Base-by-base conservation (phyloP, 1,140 invertebrate genomes). In the Drosophila novamexicana region DNA sequence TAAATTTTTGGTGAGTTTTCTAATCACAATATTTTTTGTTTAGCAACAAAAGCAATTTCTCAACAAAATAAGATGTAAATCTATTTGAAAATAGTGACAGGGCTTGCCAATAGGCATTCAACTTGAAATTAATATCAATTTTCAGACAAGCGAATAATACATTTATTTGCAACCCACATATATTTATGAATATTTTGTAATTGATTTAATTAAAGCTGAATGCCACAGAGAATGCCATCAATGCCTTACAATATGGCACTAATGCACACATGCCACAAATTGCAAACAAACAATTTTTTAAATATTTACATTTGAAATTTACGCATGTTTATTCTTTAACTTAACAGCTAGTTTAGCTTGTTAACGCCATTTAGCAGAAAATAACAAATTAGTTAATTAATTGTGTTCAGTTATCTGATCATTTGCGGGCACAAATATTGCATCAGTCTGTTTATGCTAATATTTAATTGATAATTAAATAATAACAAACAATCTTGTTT, bases 401-500 rank as follows among this genome's bases (percentile, higher is more conserved):
- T 40, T 40, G 14, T 7, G n/a, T n/a, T 14, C 9, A 6, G 8
- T 29, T 57, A 40, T 42, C 2, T 18, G n/a, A 14, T n/a, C 22
- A 4, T 29, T 29, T 18, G 14, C 36, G 18, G 8, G 6, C 10
- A 18, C 34, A 56, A 39, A 39, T 39, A 22, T 39, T 39, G 18
- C 14, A 36, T 39, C 53, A 18, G 36, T 7, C 16, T 66, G 44
- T 57, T 49, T 42, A 67, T 29, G 10, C 12, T 4, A 36, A 14
- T 37, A 58, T 47, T 7, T 3, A 67, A 58, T 59, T 59, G 22
- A 67, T 3, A 67, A 58, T 59, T 59, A 34, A 67, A n/a, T 8
- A 50, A 2, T 36, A 37, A 39, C 22, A 62, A 54, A 39, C 50
- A 63, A 29, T 29, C 22, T 5, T 29, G 22, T 5, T 47, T 32